Base-by-base conservation (phyloP, 1,140 invertebrate species). In the Trichogramma pretiosum region DNA sequence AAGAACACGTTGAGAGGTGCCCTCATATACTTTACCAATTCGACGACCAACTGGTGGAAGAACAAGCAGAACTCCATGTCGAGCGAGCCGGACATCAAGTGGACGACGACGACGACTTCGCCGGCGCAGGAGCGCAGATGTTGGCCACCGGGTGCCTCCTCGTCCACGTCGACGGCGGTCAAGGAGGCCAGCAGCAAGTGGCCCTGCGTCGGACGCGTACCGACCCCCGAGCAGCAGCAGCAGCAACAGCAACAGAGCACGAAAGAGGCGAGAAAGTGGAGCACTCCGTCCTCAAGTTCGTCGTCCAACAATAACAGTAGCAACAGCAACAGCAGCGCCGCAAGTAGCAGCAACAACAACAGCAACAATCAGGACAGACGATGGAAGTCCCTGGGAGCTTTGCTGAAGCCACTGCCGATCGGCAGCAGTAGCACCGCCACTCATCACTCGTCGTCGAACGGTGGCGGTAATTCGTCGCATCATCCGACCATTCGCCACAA, bases 311-410 rank as follows among this genome's bases (percentile, higher is more conserved):
- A 59, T n/a, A n/a, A 50, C 67, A 67, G 52, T 66, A 63, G 65
- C 55, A n/a, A n/a, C n/a, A n/a, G 57, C 4, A 53, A 56, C 17
- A 46, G 53, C 9, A 48, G 58, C 30, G 52, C 61, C 9, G 62
- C 61, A n/a, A n/a, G n/a, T n/a, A n/a, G n/a, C n/a, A n/a, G n/a
- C 21, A 38, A 38, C 36, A 24, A 16, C 38, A 38, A 13, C 36
- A 38, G 7, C 11, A 11, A 23, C 8, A 13, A 56, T 2, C 64
- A 69, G 24, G 67, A 73, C 46, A 56, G 72, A 14, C 65, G 68
- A 44, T 76, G 74, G 74, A 57, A 73, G 3, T 74, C 72, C 10
- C 57, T 76, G 2, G 74, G 74, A 1, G 72, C 73, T 3, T 55
- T 76, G n/a, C 56, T 76, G 2, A 57, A 68, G 10, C 64, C 69